These are phyloP conservation scores for Acrocephalus kingi DNA, from an alignment of 2,113 vertebrate species.

Conservation along the genomic window DNA sequence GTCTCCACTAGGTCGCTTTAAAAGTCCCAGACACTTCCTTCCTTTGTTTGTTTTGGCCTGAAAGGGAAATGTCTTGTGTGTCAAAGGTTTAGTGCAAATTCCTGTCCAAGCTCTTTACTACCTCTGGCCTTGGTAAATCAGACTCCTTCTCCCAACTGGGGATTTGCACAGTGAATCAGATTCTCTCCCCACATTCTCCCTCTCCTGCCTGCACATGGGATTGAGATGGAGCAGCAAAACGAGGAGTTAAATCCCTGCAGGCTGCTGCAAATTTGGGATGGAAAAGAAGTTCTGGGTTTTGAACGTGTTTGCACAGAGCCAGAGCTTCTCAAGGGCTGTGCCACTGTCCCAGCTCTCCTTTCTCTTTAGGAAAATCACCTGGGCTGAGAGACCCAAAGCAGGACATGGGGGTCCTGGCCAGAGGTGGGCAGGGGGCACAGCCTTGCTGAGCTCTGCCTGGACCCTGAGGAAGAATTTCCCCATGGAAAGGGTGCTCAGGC, in stretches of 20 bases:
- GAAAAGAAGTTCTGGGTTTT: not conserved
- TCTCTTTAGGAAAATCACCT: not conserved
- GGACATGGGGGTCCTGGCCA: not conserved
- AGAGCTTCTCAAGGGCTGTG: not conserved
- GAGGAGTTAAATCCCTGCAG: not conserved
- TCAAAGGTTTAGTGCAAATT: conserved; percentile 46
- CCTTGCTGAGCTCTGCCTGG: not conserved
- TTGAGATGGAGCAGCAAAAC: not conserved
- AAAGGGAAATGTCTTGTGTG: conserved; percentile 67
- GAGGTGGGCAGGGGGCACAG: not conserved
- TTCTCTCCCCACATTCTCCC: not conserved
- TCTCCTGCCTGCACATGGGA: not conserved
- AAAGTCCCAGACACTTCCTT: conserved; percentile 68
- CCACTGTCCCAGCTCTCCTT: not conserved
- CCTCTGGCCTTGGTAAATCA: conserved; percentile 21
- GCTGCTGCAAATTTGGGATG: not conserved
- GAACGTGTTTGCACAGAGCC: not conserved
- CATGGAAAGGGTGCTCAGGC: not conserved
- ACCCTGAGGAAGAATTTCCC: not conserved
- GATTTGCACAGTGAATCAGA: not conserved
- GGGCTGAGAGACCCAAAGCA: not conserved
- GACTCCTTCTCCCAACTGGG: not conserved
- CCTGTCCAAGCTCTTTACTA: conserved; percentile 20
- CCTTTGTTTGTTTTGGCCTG: conserved; percentile 67
- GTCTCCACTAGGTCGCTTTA: conserved; percentile 49